phyloP scores from a whole-genome alignment of 1,140 invertebrate species.

The Lucilia cuprina region DNA sequence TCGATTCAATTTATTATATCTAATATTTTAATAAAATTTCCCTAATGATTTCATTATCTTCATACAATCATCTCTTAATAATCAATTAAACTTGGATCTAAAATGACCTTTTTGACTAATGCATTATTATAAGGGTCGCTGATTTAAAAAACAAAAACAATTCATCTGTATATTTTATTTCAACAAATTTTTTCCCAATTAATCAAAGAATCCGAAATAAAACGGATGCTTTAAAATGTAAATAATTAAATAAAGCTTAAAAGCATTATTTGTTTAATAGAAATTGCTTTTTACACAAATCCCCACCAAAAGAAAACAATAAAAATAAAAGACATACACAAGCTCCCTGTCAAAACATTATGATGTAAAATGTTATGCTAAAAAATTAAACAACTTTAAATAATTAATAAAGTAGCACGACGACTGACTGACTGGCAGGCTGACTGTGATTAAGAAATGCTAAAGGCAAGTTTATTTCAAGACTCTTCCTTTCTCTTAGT shows the following conservation, averaged over 20 bases:
- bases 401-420: neutral
- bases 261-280: neutral
- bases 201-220: neutral
- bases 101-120: neutral
- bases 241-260: neutral
- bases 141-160: neutral
- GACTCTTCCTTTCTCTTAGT: neutral
- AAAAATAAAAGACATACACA: neutral
- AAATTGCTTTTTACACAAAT: neutral
- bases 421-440: neutral
- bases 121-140: neutral
- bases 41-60: neutral
- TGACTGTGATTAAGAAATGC: neutral
- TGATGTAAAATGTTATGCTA: neutral
- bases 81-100: neutral
- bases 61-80: neutral
- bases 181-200: neutral
- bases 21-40: neutral
- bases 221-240: neutral
- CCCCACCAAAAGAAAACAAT: neutral
- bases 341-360: neutral
- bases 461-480: neutral
- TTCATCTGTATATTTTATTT: neutral
- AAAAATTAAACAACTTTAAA: neutral
- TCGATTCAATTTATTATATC: neutral